A percentile compares a stretch with the other conserved stretches of the same genome.
phyloP scores from a whole-genome alignment of 2,113 vertebrate genomes.

The Corythoichthys intestinalis region DNA sequence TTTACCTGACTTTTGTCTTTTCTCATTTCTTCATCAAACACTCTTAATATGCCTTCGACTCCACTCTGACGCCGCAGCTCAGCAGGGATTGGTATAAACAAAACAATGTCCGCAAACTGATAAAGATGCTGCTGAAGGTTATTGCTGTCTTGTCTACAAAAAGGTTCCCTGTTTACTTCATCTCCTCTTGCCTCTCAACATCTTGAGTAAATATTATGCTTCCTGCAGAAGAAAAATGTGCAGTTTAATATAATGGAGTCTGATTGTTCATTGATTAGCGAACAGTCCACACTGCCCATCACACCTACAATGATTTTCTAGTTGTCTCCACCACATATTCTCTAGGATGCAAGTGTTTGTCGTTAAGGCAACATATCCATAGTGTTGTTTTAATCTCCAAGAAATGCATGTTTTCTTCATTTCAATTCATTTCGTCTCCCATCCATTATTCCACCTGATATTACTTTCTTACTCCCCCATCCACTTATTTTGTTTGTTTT shows the following conservation, averaged over 20 bases:
- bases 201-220: slow-evolving; percentile 24
- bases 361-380: slow-evolving; percentile 14
- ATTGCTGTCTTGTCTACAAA: slow-evolving; percentile 25
- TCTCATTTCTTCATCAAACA: slow-evolving; percentile 21
- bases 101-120: slow-evolving; percentile 25
- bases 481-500: slow-evolving; percentile 57
- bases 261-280: slow-evolving; percentile 43
- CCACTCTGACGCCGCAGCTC: neutral
- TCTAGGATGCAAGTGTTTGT: neutral
- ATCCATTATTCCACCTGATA: slow-evolving; percentile 3
- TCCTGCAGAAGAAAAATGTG: slow-evolving; percentile 26
- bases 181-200: neutral
- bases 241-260: slow-evolving; percentile 27
- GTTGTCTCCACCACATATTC: neutral
- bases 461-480: slow-evolving; percentile 17
- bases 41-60: slow-evolving; percentile 18
- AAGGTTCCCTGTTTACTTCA: neutral
- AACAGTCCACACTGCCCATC: slow-evolving; percentile 3
- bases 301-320: slow-evolving; percentile 1
- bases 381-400: slow-evolving; percentile 1
- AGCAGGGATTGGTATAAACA: slow-evolving; percentile 20
- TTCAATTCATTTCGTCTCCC: slow-evolving; percentile 3
- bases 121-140: slow-evolving; percentile 31
- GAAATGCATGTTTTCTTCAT: neutral
- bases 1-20: slow-evolving; percentile 7